phyloP scores from a whole-genome alignment of 2,888 invertebrate species.

The Drosophila rubida region DNA sequence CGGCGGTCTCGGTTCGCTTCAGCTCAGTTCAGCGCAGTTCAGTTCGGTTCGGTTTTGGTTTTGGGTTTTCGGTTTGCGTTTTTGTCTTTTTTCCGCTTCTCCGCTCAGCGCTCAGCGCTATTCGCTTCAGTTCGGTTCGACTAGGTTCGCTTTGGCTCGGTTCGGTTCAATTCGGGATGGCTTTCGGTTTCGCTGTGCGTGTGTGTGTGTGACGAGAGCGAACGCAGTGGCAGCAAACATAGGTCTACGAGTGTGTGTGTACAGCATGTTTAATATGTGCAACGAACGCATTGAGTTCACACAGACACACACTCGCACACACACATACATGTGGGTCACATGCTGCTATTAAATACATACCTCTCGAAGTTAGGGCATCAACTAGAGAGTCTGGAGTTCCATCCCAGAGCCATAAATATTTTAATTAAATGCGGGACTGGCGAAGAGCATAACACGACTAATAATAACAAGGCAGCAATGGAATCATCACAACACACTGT shows the following conservation, averaged over 20 bases:
- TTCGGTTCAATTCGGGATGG: background rate
- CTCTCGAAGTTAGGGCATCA: background rate
- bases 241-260: slow-evolving; percentile 8
- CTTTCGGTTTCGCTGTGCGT: background rate
- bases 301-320: background rate
- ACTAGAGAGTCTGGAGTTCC: background rate
- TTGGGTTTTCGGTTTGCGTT: slow-evolving; percentile 20
- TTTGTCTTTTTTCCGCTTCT: slow-evolving; percentile 16
- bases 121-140: slow-evolving; percentile 21
- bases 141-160: slow-evolving; percentile 15
- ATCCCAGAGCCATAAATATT: background rate
- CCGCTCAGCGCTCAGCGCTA: slow-evolving; percentile 19
- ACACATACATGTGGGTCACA: background rate
- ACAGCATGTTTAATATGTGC: background rate
- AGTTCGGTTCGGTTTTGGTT: slow-evolving; percentile 34
- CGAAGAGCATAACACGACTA: background rate
- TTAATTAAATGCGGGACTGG: background rate
- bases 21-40: slow-evolving; percentile 35
- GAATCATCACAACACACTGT: background rate
- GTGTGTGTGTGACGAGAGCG: slow-evolving; percentile 6
- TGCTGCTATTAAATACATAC: slow-evolving; percentile 4
- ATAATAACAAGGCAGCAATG: too few species aligned
- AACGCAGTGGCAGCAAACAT: slow-evolving; percentile 8
- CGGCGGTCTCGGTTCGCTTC: slow-evolving; percentile 41
- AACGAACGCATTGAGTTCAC: background rate